Conservation (phyloP, 2,113 vertebrate genomes). For the Panurus biarmicus region DNA sequence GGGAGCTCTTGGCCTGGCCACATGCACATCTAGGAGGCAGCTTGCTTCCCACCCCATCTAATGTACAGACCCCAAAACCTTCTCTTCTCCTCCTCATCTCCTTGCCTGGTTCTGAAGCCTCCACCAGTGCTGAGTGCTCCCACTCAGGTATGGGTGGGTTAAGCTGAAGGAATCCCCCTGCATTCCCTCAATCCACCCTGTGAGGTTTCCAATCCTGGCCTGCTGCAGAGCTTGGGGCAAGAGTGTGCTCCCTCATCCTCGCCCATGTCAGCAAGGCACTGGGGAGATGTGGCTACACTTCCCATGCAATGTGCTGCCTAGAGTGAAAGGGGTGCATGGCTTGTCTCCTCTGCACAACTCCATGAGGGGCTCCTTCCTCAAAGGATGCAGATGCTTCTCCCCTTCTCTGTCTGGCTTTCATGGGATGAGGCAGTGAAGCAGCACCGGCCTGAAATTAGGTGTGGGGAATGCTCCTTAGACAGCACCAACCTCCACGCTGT, state of each 20-base stretch:
- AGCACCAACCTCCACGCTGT: neutral
- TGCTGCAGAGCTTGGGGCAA: neutral
- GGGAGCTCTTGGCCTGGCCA: neutral
- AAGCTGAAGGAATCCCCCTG: neutral
- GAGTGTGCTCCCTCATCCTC: neutral
- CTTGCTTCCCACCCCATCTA: rapidly evolving
- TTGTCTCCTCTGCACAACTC: rapidly evolving
- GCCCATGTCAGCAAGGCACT: rapidly evolving
- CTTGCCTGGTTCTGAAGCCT: neutral
- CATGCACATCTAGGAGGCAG: neutral
- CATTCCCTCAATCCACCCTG: neutral
- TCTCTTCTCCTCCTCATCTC: neutral
- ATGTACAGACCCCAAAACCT: neutral
- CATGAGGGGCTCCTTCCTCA: neutral
- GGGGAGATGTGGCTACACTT: neutral
- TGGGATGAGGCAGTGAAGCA: neutral
- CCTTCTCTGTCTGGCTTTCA: neutral
- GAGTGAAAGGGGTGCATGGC: neutral
- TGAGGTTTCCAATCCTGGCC: neutral
- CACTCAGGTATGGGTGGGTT: neutral
- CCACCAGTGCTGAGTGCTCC: neutral
- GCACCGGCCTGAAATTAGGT: rapidly evolving
- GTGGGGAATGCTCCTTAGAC: neutral
- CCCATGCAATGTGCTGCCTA: rapidly evolving
- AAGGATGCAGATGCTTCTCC: neutral